phyloP scores from a whole-genome alignment of 1,140 invertebrate genomes.

The Heliothis subflexa region DNA sequence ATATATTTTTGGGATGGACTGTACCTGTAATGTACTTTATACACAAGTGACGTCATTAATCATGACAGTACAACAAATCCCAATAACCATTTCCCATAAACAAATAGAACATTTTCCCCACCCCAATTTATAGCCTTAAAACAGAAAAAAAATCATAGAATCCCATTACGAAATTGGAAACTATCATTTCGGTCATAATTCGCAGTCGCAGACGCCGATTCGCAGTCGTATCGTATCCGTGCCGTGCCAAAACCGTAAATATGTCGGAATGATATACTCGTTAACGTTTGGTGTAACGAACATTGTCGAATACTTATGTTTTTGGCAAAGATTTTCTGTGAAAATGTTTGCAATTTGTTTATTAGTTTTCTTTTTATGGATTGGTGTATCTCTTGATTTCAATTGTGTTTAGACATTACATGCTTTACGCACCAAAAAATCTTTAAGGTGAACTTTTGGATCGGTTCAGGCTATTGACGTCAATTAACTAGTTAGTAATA shows the following conservation, averaged over 20 bases:
- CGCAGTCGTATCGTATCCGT: slow-evolving; percentile 40
- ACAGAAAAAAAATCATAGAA: not conserved
- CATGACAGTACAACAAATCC: not conserved
- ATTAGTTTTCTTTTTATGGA: not conserved
- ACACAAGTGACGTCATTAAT: not conserved
- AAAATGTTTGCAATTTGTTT: slow-evolving; percentile 52
- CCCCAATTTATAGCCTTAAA: not conserved
- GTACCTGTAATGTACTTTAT: too few species aligned
- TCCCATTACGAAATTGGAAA: slow-evolving; percentile 64
- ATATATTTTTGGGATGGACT: too few species aligned
- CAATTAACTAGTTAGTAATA: too few species aligned
- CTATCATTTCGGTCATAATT: slow-evolving; percentile 54
- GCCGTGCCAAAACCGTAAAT: slow-evolving; percentile 58
- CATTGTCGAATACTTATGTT: slow-evolving; percentile 51
- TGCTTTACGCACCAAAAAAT: too few species aligned
- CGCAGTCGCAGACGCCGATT: slow-evolving; percentile 32
- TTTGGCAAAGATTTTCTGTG: slow-evolving; percentile 56
- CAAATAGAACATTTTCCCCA: not conserved
- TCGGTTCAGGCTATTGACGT: too few species aligned
- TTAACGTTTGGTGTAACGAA: slow-evolving; percentile 46
- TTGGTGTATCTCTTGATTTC: not conserved
- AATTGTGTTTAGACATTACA: too few species aligned
- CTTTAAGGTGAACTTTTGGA: too few species aligned
- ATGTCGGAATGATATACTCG: slow-evolving; percentile 45
- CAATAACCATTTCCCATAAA: slow-evolving; percentile 34